Evolutionary conservation across 1,140 invertebrate genomes (phyloP), one percentile per base, ranked within the genome.

Genomic region (Tyrophagus putrescentiae): DNA sequence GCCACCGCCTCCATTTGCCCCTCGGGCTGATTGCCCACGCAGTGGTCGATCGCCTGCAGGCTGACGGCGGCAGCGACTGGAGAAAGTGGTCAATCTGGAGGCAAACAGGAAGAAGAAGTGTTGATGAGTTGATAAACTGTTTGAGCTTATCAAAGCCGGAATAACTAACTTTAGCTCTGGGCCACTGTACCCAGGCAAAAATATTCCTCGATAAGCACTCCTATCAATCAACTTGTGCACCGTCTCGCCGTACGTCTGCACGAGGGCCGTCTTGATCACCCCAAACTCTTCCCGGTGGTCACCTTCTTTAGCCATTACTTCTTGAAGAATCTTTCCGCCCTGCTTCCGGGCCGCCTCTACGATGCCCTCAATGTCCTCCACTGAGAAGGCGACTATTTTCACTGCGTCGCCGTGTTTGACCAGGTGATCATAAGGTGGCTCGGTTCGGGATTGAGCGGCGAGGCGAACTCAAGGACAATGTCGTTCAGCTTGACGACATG

Each of bases 211-310:
- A 71, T 95, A 98, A 25, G 82, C 77, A 4, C 78, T 80, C 66
- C 87, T 78, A 68, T 99, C 95, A 25, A 98, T 76, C 65, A 99
- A 81, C 0, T 94, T 98, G 69, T 98, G 95, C 0, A 86, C 84
- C 13, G 92, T 96, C 68, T 98, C 92, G 1, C 93, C 94, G 71
- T 94, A 98, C 88, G 94, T 98, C 76, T 89, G 81, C 21, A 98
- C 73, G 21, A 78, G 82, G 25, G 90, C 93, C 75, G 88, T 85
- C 66, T 82, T 78, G 4, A 96, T 86, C 13, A 13, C 78, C 4
- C 95, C 94, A 70, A 79, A 69, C 70, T 97, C 91, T 71, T 92
- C 84, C 83, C 85, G 91, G 58, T 96, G 79, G 64, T 96, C 87
- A n/a, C n/a, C n/a, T n/a, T n/a, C n/a, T n/a, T n/a, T n/a, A n/a